phyloP scores from a whole-genome alignment of 37 sponge, comb jelly and placozoan species.

The Theonella swinhoei region DNA sequence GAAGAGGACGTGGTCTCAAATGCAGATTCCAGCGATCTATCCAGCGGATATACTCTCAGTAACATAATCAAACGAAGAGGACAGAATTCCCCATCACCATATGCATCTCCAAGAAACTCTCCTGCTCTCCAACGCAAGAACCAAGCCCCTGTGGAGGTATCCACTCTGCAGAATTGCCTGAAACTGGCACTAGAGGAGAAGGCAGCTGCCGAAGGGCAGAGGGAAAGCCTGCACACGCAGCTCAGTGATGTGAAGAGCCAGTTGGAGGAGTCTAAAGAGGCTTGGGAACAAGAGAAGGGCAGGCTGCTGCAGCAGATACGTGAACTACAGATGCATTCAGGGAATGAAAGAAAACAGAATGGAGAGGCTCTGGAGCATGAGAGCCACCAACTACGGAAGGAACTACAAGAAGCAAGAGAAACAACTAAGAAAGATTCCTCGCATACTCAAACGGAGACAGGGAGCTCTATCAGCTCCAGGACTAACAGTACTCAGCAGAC shows the following conservation, averaged over 20 bases:
- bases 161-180: conserved; percentile 34
- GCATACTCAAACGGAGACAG: not conserved
- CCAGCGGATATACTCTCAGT: not conserved
- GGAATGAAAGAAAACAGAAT: not conserved
- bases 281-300: not conserved
- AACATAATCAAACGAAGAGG: not conserved
- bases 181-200: conserved; percentile 48
- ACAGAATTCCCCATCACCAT: not conserved
- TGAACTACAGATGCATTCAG: not conserved
- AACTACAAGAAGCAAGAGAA: not conserved
- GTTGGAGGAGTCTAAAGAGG: not conserved
- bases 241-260: not conserved
- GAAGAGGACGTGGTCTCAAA: not conserved
- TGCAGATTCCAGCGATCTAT: not conserved
- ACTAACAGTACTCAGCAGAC: not conserved
- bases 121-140: not conserved
- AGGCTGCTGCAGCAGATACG: not conserved
- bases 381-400: not conserved
- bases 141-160: not conserved
- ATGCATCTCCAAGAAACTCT: not conserved
- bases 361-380: not conserved
- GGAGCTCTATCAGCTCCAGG: not conserved
- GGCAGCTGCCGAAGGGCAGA: not conserved
- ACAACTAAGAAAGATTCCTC: too few species aligned
- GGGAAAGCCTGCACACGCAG: conserved; percentile 12